Base-by-base conservation (phyloP, 23 tunicate species). In the Trididemnum nubilum region DNA sequence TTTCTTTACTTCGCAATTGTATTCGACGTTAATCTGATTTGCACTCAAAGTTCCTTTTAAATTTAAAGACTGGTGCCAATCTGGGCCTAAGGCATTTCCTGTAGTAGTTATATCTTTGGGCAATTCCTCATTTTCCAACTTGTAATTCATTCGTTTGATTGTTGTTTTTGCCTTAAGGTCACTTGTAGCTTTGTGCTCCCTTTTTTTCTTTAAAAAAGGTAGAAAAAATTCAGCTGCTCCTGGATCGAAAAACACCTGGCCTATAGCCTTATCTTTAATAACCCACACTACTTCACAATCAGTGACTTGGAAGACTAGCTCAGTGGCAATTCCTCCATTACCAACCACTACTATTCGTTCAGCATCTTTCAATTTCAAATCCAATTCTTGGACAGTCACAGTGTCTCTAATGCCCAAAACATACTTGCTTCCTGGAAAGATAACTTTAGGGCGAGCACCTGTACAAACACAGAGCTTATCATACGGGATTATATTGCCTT, bases 71-170 rank as follows among this genome's bases (percentile, higher is more conserved):
- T 79, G 81, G 37, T 92, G 97, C 97, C 97, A 92, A 40, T 92
- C 97, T 1, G 97, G 97, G 2, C 97, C 97, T 26, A 92, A 65
- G 0, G 97, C 97, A 61, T 90, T 90, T 2, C 97, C 97, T 33
- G 70, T 33, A 19, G 54, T 50, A 61, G 72, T 23, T 1, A 2
- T 7, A 28, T 34, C 15, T 38, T 38, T 27, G 2, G n/a, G 36
- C 28, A 3, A 12, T 29, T 51, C 29, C 19, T 23, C 49, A 1
- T 32, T 29, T 2, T 73, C 79, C 34, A 86, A 70, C 71, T 86
- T 60, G 36, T 79, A 86, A 35, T 31, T 71, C 84, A 86, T 86
- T 49, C 90, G 51, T 51, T 70, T 86, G 5, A 67, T 77, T 71
- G 77, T 64, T 1, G 61, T 23, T 36, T 61, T 72, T 35, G 63